A percentile compares a stretch with the other conserved stretches of the same genome.
phyloP scores from a whole-genome alignment of 1,140 invertebrate genomes.

The Pissodes strobi region DNA sequence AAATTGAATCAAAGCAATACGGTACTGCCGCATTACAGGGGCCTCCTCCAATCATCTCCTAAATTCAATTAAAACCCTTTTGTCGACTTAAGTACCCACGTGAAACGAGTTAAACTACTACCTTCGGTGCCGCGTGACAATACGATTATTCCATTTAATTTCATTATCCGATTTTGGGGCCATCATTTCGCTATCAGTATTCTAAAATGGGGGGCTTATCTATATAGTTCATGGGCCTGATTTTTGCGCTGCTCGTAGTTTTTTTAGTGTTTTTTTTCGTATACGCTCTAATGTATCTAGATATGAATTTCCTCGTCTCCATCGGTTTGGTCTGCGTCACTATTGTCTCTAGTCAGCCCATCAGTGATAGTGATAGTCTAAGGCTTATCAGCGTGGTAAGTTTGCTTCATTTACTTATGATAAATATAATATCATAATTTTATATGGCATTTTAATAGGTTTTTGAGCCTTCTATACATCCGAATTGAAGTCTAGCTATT shows the following conservation, averaged over 20 bases:
- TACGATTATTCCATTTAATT: conserved; percentile 4
- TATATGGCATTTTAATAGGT: too few species aligned
- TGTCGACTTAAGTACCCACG: not conserved
- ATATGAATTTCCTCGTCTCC: conserved; percentile 16
- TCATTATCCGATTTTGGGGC: not conserved
- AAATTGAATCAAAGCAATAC: conserved; percentile 14
- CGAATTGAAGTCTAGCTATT: too few species aligned
- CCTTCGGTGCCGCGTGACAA: not conserved
- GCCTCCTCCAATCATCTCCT: conserved; percentile 11
- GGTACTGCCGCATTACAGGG: conserved; percentile 9
- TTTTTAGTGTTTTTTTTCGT: conserved; percentile 3
- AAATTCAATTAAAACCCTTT: conserved; percentile 15
- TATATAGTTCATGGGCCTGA: conserved; percentile 4
- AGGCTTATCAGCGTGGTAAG: conserved; percentile 21
- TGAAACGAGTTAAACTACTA: not conserved
- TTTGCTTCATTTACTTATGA: too few species aligned
- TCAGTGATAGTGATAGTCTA: conserved; percentile 18
- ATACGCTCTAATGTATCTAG: not conserved
- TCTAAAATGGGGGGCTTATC: conserved; percentile 2
- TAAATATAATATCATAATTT: too few species aligned
- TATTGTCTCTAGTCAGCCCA: conserved; percentile 2
- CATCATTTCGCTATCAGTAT: not conserved
- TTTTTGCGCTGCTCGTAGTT: conserved; percentile 9
- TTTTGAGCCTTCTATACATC: too few species aligned
- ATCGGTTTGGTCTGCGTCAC: conserved; percentile 6